Evolutionary conservation across 2,888 invertebrate genomes (phyloP), one percentile per base, ranked within the genome.

Genomic region (Cacoxenus indagator): DNA sequence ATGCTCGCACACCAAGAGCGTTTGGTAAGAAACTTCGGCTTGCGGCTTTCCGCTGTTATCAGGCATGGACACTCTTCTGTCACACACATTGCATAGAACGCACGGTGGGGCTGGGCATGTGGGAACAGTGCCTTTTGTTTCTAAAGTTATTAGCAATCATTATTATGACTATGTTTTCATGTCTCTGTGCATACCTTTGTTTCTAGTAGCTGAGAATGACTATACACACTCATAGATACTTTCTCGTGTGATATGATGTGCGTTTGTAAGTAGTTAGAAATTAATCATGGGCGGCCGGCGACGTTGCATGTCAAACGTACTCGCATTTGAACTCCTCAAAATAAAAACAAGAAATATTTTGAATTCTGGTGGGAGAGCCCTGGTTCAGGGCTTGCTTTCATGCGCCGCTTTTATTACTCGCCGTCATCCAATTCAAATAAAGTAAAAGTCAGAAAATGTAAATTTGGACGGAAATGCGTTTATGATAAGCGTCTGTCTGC

Each of bases 201-300:
- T n/a, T n/a, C 37, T 61, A 37, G 8, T 37, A 5, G 9, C 37
- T 37, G 8, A 11, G 14, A 37, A 37, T 37, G 14, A 37, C 37
- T 37, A 51, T 51, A 22, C 22, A 22, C 11, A 51, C 22, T 22
- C 51, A 51, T 51, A 19, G 48, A 24, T 17, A 55, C 1, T 55
- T n/a, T 11, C 26, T 2, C 55, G 24, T 26, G 5, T 55, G 2
- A 77, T 82, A 82, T 73, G 80, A 61, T 78, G 82, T 81, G 77
- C 69, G 78, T 80, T 80, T 71, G 77, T 81, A 81, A 81, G n/a
- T n/a, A n/a, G n/a, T 81, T 81, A 82, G 74, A 78, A 80, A 81
- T 81, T 81, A 82, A 81, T 81, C 80, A 82, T 81, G 80, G 80
- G 80, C 80, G 43, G 43, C 2, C 6, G 5, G 14, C 4, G 9